Percentiles rank a stretch among this genome's conserved stretches.
Evolutionary conservation across 30 jellyfish, hydroid and myxozoan genomes (phyloP).

Genomic region (Cassiopea xamachana): DNA sequence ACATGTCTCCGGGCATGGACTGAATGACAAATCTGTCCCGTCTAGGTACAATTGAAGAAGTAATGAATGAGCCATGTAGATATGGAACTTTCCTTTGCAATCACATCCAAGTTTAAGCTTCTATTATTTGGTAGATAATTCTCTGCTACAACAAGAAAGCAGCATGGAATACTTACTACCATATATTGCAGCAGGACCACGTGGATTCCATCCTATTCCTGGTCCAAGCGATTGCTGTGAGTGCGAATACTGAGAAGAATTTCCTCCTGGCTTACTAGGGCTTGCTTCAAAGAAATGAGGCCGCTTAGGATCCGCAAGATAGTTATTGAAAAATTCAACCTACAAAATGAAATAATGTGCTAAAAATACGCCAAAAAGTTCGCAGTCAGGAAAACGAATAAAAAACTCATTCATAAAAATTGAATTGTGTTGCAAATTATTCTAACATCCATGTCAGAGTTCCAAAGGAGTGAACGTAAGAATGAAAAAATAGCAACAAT

Average conservation of each 20-base stretch:
- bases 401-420: too few relatives aligned
- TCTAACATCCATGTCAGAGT: too few relatives aligned
- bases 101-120: background rate
- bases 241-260: slow-evolving; percentile 15
- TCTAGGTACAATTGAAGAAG: too few relatives aligned
- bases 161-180: slow-evolving; percentile 37
- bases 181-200: slow-evolving; percentile 56
- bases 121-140: background rate
- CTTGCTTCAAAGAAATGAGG: slow-evolving; percentile 88
- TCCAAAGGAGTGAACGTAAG: too few relatives aligned
- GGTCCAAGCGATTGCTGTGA: slow-evolving; percentile 30
- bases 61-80: background rate
- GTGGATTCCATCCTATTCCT: slow-evolving; percentile 81
- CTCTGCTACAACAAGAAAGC: too few relatives aligned
- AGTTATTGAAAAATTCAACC: slow-evolving; percentile 91
- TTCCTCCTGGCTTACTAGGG: slow-evolving; percentile 37
- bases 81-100: background rate
- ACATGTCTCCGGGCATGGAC: too few relatives aligned
- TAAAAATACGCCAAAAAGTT: too few relatives aligned
- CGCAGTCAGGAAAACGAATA: too few relatives aligned
- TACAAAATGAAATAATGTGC: background rate
- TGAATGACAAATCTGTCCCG: too few relatives aligned
- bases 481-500: too few relatives aligned
- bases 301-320: slow-evolving; percentile 80
- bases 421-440: too few relatives aligned